These are phyloP conservation scores for Cephus cinctus DNA, from an alignment of 1,140 invertebrate genomes.

Conservation along the genomic window DNA sequence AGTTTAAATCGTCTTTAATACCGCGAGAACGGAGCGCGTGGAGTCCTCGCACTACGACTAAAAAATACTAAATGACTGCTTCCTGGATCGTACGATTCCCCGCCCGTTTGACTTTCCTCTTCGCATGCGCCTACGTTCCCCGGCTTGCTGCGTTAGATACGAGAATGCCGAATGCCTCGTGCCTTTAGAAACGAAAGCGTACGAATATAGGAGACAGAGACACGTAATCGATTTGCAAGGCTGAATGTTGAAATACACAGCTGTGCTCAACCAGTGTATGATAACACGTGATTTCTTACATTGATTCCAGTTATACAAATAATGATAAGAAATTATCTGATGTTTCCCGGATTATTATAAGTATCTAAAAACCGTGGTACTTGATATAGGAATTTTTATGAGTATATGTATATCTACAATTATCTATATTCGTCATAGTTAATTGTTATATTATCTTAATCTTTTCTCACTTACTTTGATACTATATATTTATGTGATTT, in stretches of 20 bases:
- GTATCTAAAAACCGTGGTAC: too few relatives aligned
- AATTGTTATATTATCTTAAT: background rate
- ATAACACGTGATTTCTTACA: background rate
- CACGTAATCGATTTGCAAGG: conserved; percentile 1
- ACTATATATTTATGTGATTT: too few relatives aligned
- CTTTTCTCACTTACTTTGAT: background rate
- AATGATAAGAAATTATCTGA: background rate
- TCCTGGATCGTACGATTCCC: conserved; percentile 19
- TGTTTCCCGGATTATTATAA: background rate
- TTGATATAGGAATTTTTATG: background rate
- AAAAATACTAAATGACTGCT: conserved; percentile 32
- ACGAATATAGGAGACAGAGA: too few relatives aligned
- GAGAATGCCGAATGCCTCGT: too few relatives aligned
- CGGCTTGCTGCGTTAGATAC: background rate
- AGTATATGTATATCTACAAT: background rate
- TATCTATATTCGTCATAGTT: background rate
- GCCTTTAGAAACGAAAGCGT: too few relatives aligned
- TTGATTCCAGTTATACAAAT: background rate
- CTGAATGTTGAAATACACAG: too few relatives aligned
- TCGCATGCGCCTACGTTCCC: background rate
- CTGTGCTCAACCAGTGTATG: too few relatives aligned
- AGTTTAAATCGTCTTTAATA: too few relatives aligned
- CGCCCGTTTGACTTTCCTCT: background rate
- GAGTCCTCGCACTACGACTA: conserved; percentile 28
- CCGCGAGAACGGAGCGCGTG: background rate